A percentile compares a stretch with the other conserved stretches of the same genome.
Conservation (phyloP, 2,113 vertebrate species). For the Poicephalus gulielmi region DNA sequence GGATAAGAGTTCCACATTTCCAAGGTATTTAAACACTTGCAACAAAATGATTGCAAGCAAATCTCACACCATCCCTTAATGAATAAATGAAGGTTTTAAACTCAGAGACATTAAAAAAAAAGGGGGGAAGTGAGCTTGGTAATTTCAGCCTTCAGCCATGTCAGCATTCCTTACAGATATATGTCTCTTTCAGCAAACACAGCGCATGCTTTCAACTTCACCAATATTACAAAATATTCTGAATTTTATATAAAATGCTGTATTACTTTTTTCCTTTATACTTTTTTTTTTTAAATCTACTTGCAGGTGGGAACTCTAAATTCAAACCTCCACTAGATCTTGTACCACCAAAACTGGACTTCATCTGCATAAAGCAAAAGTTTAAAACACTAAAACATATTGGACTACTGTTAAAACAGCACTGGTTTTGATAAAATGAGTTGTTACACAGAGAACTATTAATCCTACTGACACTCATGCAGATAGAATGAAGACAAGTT, state of each 20-base stretch:
- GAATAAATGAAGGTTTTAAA: background rate
- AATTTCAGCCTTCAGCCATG: background rate
- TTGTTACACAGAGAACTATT: background rate
- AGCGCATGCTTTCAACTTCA: background rate
- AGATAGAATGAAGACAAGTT: background rate
- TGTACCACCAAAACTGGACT: background rate
- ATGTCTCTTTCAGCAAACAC: background rate
- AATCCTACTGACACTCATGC: background rate
- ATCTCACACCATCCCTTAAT: background rate
- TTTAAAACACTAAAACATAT: background rate
- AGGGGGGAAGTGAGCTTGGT: accelerated
- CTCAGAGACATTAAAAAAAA: background rate
- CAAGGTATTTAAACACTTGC: background rate
- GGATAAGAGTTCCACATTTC: background rate
- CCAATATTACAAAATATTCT: background rate
- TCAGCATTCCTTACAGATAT: background rate
- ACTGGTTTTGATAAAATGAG: background rate
- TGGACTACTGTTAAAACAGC: background rate
- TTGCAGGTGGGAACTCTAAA: background rate
- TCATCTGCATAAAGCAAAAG: background rate
- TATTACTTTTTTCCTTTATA: background rate
- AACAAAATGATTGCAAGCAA: background rate
- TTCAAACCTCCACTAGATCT: background rate
- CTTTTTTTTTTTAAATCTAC: background rate
- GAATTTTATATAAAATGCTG: background rate